Conservation (phyloP, 2,113 vertebrate genomes). For the Podocnemis expansa region DNA sequence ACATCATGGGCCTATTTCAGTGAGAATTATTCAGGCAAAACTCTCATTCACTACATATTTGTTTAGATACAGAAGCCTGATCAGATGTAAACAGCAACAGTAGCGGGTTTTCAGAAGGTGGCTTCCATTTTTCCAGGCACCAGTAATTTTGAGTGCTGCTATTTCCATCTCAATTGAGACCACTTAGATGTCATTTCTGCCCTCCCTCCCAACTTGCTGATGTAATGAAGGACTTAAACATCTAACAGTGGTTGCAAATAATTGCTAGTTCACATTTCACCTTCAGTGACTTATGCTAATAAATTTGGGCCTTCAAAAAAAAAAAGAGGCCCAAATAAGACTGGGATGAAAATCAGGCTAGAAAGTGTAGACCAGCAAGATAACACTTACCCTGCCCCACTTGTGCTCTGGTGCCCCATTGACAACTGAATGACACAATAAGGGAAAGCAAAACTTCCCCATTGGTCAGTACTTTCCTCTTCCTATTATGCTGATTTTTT, state of each 20-base stretch:
- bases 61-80: not conserved
- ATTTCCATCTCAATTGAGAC: not conserved
- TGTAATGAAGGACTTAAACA: not conserved
- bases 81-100: not conserved
- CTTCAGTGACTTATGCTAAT: not conserved
- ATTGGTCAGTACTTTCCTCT: not conserved
- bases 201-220: not conserved
- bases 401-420: not conserved
- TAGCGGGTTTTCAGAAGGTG: not conserved
- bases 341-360: not conserved
- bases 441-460: not conserved
- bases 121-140: not conserved
- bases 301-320: not conserved
- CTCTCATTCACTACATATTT: not conserved
- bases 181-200: not conserved
- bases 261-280: not conserved
- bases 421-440: not conserved
- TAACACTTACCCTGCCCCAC: not conserved
- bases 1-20: rapidly evolving
- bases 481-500: not conserved
- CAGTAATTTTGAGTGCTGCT: not conserved
- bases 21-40: not conserved
- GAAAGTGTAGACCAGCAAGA: not conserved
- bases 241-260: not conserved
- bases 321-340: not conserved